These are phyloP conservation scores for Zosterops lateralis DNA, from an alignment of 2,113 vertebrate species.

Conservation along the genomic window DNA sequence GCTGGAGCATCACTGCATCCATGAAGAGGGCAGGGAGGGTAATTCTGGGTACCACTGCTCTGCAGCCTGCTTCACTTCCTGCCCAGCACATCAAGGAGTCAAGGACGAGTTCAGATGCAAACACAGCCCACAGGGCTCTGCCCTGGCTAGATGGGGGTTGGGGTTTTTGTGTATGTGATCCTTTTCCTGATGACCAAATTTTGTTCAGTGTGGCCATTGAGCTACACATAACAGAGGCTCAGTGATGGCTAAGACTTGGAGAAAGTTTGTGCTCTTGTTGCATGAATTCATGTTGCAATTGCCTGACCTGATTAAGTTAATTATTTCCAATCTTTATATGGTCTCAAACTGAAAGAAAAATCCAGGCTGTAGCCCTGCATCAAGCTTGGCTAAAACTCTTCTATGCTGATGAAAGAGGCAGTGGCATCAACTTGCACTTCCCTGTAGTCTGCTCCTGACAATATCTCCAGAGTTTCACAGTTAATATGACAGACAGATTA, in stretches of 20 bases:
- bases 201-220: fast-evolving
- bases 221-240: background rate
- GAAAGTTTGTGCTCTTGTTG: background rate
- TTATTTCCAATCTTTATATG: background rate
- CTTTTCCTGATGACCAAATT: background rate
- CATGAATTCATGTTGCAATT: background rate
- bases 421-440: background rate
- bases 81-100: background rate
- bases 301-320: background rate
- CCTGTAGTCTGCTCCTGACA: background rate
- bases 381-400: background rate
- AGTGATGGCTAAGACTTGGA: background rate
- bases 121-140: background rate
- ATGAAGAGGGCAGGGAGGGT: background rate
- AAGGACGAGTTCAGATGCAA: background rate
- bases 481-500: background rate
- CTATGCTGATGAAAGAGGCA: background rate
- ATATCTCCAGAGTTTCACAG: background rate
- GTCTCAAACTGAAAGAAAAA: background rate
- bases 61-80: background rate
- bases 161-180: background rate
- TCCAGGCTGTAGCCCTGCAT: background rate
- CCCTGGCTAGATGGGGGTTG: background rate
- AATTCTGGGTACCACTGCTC: background rate
- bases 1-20: background rate